Conservation (phyloP, 2,113 vertebrate genomes). For the Dicrurus megarhynchus region DNA sequence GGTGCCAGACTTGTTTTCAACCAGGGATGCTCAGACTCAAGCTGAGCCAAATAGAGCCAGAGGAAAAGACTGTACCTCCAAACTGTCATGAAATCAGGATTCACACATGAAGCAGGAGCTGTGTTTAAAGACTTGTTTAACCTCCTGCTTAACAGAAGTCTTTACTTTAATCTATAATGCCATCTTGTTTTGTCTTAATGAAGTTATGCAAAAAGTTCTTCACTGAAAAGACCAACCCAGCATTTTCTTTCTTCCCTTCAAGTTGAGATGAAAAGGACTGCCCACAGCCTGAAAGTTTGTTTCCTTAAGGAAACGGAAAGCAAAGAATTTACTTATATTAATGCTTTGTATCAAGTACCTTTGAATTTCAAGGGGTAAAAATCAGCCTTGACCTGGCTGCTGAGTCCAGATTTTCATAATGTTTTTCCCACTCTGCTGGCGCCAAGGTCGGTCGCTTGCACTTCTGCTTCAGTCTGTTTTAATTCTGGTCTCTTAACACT, state of each 20-base stretch:
- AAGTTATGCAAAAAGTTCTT: conserved; percentile 2
- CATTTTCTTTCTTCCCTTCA: conserved; percentile 18
- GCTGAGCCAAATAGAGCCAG: not conserved
- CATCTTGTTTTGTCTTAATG: conserved; percentile 13
- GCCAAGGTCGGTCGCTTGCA: not conserved
- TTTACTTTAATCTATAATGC: not conserved
- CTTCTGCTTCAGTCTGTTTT: not conserved
- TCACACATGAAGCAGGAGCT: not conserved
- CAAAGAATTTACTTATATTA: not conserved
- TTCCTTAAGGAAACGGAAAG: conserved; percentile 36
- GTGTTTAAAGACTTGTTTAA: not conserved
- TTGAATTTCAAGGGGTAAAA: conserved; percentile 14
- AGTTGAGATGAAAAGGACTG: conserved; percentile 18
- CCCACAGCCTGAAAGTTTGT: conserved; percentile 22
- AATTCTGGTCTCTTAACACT: not conserved
- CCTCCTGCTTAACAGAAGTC: not conserved
- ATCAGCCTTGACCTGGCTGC: not conserved
- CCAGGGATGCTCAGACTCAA: not conserved
- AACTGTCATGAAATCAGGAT: not conserved
- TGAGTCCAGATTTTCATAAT: not conserved
- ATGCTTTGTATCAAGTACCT: not conserved
- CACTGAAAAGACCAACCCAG: not conserved
- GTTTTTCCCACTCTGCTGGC: not conserved
- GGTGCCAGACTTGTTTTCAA: not conserved
- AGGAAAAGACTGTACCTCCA: not conserved